These are phyloP conservation scores for Muscina levida DNA, from an alignment of 2,888 invertebrate species.

Conservation along the genomic window DNA sequence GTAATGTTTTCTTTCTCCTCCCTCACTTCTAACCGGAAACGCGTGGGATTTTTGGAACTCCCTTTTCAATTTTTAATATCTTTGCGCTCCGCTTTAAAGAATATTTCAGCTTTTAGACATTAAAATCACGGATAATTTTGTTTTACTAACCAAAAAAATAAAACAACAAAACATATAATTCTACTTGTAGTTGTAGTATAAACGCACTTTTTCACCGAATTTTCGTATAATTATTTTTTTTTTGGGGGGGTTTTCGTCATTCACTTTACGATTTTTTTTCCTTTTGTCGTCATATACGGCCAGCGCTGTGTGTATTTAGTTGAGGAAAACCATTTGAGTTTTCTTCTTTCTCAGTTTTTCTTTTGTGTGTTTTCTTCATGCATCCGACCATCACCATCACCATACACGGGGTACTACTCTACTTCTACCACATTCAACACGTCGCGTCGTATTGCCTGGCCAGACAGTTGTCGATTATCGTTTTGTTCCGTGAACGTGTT, in stretches of 20 bases:
- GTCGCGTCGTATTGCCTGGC: conserved; percentile 34
- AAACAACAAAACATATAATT: no score
- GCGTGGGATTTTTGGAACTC: conserved; percentile 21
- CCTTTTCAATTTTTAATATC: not conserved
- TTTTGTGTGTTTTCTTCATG: conserved; percentile 15
- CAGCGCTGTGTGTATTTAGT: conserved; percentile 52
- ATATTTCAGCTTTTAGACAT: conserved; percentile 31
- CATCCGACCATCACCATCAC: conserved; percentile 29
- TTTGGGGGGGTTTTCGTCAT: conserved; percentile 22
- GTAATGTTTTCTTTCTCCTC: not conserved
- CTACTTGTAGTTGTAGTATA: no score
- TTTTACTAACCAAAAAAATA: conserved; percentile 29
- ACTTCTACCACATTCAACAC: conserved; percentile 50
- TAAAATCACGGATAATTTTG: conserved; percentile 53
- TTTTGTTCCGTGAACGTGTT: conserved; percentile 50
- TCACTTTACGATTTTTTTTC: conserved; percentile 28
- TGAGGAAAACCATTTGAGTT: conserved; percentile 54
- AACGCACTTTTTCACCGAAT: conserved; percentile 48
- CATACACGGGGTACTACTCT: no score
- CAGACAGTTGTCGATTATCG: conserved; percentile 8
- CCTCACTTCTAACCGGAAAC: not conserved
- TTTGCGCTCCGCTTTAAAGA: no score
- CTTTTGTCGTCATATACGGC: conserved; percentile 41
- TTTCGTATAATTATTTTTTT: conserved; percentile 8
- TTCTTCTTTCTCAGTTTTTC: conserved; percentile 30